These are phyloP conservation scores for Danio rerio DNA, from an alignment of 2,113 vertebrate species.

Conservation along the genomic window DNA sequence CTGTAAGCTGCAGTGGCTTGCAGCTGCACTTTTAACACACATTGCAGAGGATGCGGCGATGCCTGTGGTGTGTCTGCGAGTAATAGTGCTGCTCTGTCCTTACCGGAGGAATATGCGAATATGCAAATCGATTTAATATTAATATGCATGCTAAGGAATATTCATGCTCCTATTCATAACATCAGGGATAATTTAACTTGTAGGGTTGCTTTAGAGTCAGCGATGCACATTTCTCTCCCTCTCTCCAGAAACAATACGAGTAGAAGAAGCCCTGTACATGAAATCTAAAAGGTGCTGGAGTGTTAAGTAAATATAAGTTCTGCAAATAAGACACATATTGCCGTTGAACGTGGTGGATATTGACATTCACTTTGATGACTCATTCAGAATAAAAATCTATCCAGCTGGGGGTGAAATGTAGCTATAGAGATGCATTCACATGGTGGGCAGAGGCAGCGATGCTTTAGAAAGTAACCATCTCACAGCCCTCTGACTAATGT, in stretches of 20 bases:
- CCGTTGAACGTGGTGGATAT: not conserved
- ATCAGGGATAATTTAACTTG: not conserved
- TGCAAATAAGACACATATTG: conserved; percentile 24
- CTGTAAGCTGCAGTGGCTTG: conserved; percentile 43
- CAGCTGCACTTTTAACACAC: conserved; percentile 55
- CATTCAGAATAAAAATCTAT: conserved; percentile 39
- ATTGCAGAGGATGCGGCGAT: conserved; percentile 57
- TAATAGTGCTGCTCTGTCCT: not conserved
- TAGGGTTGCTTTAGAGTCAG: conserved; percentile 8
- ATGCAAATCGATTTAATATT: not conserved
- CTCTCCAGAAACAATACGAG: too few species aligned
- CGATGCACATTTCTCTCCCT: not conserved
- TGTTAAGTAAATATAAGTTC: conserved; percentile 34
- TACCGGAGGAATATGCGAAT: not conserved
- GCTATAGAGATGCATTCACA: conserved; percentile 36
- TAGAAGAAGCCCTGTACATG: not conserved
- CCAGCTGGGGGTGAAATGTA: not conserved
- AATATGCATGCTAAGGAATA: not conserved
- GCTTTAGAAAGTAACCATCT: conserved; percentile 41
- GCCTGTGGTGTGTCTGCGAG: conserved; percentile 26
- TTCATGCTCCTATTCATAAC: not conserved
- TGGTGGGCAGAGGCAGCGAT: conserved; percentile 25
- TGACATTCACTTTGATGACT: conserved; percentile 31
- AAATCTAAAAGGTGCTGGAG: not conserved
- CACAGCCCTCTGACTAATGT: conserved; percentile 41